Evolutionary conservation across 2,888 invertebrate species (phyloP).

Genomic region (Cremastinae sp.): DNA sequence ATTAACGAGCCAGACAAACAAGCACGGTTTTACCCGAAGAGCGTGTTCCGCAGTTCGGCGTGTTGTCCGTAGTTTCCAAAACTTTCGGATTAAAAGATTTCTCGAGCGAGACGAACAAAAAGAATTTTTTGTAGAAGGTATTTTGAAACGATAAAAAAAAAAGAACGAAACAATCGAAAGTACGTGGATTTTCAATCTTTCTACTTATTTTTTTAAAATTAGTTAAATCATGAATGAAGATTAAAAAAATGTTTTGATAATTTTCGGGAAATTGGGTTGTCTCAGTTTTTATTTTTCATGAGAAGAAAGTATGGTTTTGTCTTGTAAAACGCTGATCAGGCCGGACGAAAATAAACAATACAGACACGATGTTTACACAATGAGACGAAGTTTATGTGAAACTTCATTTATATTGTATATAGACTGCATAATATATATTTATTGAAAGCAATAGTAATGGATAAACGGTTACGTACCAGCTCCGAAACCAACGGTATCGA

Average conservation of each 20-base stretch:
- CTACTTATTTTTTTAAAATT: no score
- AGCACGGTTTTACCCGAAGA: not conserved
- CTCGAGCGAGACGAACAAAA: slow-evolving; percentile 25
- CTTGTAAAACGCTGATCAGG: slow-evolving; percentile 68
- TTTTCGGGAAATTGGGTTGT: slow-evolving; percentile 9
- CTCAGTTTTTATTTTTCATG: slow-evolving; percentile 17
- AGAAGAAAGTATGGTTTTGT: slow-evolving; percentile 45
- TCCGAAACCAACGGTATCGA: slow-evolving; percentile 99
- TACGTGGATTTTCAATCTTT: no score
- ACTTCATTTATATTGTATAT: slow-evolving; percentile 48
- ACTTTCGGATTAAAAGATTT: slow-evolving; percentile 37
- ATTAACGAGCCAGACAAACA: slow-evolving; percentile 43
- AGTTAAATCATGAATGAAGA: no score
- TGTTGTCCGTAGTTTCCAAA: slow-evolving; percentile 45
- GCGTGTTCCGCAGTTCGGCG: slow-evolving; percentile 33
- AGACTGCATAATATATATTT: slow-evolving; percentile 39
- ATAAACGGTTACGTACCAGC: slow-evolving; percentile 90
- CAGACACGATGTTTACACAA: slow-evolving; percentile 70
- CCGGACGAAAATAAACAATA: slow-evolving; percentile 68
- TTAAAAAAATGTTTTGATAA: slow-evolving; percentile 7
- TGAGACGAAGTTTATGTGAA: slow-evolving; percentile 43
- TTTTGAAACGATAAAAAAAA: slow-evolving; percentile 8
- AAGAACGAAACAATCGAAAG: not conserved
- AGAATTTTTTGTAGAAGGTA: slow-evolving; percentile 39
- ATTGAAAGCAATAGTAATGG: slow-evolving; percentile 67